These are phyloP conservation scores for Copidosoma floridanum DNA, from an alignment of 1,140 invertebrate species.

Conservation along the genomic window DNA sequence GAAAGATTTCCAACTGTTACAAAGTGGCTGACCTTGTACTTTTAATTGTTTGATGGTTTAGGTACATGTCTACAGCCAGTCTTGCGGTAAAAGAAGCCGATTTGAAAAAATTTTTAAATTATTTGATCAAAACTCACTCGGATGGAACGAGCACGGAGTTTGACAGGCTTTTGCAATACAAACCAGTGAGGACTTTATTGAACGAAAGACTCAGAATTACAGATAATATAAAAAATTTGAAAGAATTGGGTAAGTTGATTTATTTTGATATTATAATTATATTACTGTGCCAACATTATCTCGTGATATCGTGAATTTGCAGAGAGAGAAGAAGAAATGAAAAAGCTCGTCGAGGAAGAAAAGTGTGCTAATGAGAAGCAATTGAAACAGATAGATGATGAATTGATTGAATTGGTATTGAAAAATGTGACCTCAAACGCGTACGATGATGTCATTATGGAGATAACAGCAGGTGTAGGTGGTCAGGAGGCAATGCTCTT, in stretches of 20 bases:
- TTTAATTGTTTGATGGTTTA: too few species aligned
- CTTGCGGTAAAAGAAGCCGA: too few species aligned
- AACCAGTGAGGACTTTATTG: slow-evolving; percentile 44
- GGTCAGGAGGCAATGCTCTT: slow-evolving; percentile 97
- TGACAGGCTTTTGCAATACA: slow-evolving; percentile 35
- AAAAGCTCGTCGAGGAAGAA: slow-evolving; percentile 59
- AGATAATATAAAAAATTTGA: slow-evolving; percentile 51
- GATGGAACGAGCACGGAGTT: slow-evolving; percentile 18
- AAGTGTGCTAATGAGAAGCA: slow-evolving; percentile 50
- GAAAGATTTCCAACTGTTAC: too few species aligned
- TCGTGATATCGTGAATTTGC: slow-evolving; percentile 23
- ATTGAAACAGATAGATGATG: slow-evolving; percentile 53
- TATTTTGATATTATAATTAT: background rate
- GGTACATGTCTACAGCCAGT: too few species aligned
- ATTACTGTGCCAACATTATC: background rate
- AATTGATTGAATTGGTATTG: slow-evolving; percentile 56
- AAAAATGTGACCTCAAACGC: slow-evolving; percentile 51
- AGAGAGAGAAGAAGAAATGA: slow-evolving; percentile 59
- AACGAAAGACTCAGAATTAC: slow-evolving; percentile 45
- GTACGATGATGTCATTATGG: slow-evolving; percentile 66
- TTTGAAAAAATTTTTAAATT: slow-evolving; percentile 38
- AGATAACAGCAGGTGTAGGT: slow-evolving; percentile 90
- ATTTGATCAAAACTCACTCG: slow-evolving; percentile 31
- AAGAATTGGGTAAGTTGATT: slow-evolving; percentile 51
- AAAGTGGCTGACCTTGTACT: too few species aligned